These are phyloP conservation scores for Spodoptera picta DNA, from an alignment of 2,888 invertebrate genomes.

Conservation along the genomic window DNA sequence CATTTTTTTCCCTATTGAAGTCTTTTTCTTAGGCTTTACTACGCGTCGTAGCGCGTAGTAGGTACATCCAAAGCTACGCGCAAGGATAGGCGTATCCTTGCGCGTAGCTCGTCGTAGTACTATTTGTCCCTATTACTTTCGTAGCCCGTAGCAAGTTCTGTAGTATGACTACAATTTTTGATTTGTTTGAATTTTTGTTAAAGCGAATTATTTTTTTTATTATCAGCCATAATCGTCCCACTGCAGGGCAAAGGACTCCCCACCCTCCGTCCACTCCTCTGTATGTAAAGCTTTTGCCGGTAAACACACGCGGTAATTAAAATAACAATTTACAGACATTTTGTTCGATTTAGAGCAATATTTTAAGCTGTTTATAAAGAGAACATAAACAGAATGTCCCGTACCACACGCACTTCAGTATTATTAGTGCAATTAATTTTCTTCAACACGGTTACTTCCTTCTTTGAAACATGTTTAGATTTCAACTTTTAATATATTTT, in stretches of 20 bases:
- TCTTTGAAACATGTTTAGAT: no score
- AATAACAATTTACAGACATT: constrained; percentile 13
- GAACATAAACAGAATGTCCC: constrained; percentile 36
- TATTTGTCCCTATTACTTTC: constrained; percentile 4
- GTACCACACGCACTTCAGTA: constrained; percentile 10
- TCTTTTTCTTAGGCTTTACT: constrained; percentile 4
- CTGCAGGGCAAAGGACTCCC: no score
- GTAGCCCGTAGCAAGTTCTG: constrained; percentile 20
- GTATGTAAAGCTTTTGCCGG: no score
- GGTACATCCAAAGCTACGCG: constrained; percentile 7
- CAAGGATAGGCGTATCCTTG: neutral
- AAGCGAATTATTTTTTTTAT: no score
- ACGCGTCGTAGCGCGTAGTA: constrained; percentile 3
- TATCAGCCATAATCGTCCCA: no score
- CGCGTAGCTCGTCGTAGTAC: constrained; percentile 23
- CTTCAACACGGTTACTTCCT: constrained; percentile 13
- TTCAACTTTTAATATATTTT: no score
- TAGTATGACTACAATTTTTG: neutral
- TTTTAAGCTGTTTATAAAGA: constrained; percentile 27
- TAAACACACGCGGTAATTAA: constrained; percentile 3
- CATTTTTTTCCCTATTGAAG: no score
- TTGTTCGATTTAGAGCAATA: constrained; percentile 22
- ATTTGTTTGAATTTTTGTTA: no score
- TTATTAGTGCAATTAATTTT: constrained; percentile 38
- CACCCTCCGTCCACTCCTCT: no score